Evolutionary conservation across 30 jellyfish, hydroid and myxozoan genomes (phyloP).

Genomic region (Aurelia sp.): DNA sequence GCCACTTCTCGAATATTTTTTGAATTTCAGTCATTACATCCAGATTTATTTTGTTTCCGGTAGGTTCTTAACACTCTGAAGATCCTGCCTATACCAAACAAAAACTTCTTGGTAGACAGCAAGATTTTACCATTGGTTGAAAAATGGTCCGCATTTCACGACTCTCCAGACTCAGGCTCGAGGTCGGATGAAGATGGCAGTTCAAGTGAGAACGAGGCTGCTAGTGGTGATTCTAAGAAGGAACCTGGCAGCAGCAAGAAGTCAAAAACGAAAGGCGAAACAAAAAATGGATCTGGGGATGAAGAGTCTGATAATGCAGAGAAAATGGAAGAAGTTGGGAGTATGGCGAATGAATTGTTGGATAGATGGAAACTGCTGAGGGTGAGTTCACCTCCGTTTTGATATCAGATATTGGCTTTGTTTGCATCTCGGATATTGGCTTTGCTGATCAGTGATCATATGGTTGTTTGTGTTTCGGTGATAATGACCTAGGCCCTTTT

Average conservation of each 20-base stretch:
- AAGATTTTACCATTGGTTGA: slow-evolving; percentile 73
- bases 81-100: slow-evolving; percentile 92
- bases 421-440: no score
- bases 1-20: no score
- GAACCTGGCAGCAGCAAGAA: slow-evolving; percentile 27
- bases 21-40: no score
- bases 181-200: slow-evolving; percentile 87
- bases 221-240: slow-evolving; percentile 9
- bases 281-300: slow-evolving; percentile 46
- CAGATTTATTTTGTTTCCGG: not conserved
- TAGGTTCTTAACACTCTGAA: slow-evolving; percentile 89
- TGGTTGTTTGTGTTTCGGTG: no score
- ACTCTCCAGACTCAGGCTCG: slow-evolving; percentile 68
- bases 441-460: no score
- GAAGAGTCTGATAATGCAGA: slow-evolving; percentile 52
- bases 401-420: no score
- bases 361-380: slow-evolving; percentile 85
- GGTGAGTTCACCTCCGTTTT: slow-evolving; percentile 31
- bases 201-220: slow-evolving; percentile 88
- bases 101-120: slow-evolving; percentile 94
- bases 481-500: no score
- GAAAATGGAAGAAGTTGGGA: slow-evolving; percentile 61
- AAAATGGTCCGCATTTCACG: slow-evolving; percentile 75
- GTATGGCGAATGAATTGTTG: slow-evolving; percentile 72
- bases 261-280: slow-evolving; percentile 22